These are phyloP conservation scores for Anoplopoma fimbria DNA, from an alignment of 2,113 vertebrate species.

Conservation along the genomic window DNA sequence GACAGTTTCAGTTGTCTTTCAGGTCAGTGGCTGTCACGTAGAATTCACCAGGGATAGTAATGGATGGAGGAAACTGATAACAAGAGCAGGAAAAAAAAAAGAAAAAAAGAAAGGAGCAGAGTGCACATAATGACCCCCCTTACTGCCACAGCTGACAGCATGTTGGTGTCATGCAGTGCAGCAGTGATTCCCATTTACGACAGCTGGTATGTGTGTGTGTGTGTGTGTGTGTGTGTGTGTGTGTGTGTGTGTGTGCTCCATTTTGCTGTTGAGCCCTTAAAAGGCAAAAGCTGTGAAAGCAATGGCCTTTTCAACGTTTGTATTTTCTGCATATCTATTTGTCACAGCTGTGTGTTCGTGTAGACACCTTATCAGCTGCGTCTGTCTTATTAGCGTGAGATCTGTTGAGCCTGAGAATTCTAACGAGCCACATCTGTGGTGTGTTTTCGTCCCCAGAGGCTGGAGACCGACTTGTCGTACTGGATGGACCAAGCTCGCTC, in stretches of 20 bases:
- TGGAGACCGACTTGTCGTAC: slow-evolving; percentile 92
- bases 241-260: slow-evolving; percentile 9
- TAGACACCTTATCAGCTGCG: slow-evolving; percentile 34
- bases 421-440: background rate
- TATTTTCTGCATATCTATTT: slow-evolving; percentile 19
- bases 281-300: slow-evolving; percentile 65
- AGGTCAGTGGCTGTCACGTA: slow-evolving; percentile 36
- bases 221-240: background rate
- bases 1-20: slow-evolving; percentile 16
- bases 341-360: slow-evolving; percentile 4
- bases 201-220: background rate
- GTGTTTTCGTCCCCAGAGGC: slow-evolving; percentile 85
- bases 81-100: background rate
- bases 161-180: slow-evolving; percentile 8
- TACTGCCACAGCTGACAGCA: background rate
- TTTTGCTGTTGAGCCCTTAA: slow-evolving; percentile 43
- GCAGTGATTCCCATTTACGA: background rate
- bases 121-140: slow-evolving; percentile 12
- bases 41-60: slow-evolving; percentile 27
- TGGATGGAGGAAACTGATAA: slow-evolving; percentile 8
- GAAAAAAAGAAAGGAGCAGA: slow-evolving; percentile 12
- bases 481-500: slow-evolving; percentile 89
- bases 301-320: slow-evolving; percentile 58
- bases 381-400: slow-evolving; percentile 8
- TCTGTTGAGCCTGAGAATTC: background rate